Evolutionary conservation across 2,888 invertebrate genomes (phyloP), one percentile per base, ranked within the genome.

Genomic region (Melikaiella ostensackeni): DNA sequence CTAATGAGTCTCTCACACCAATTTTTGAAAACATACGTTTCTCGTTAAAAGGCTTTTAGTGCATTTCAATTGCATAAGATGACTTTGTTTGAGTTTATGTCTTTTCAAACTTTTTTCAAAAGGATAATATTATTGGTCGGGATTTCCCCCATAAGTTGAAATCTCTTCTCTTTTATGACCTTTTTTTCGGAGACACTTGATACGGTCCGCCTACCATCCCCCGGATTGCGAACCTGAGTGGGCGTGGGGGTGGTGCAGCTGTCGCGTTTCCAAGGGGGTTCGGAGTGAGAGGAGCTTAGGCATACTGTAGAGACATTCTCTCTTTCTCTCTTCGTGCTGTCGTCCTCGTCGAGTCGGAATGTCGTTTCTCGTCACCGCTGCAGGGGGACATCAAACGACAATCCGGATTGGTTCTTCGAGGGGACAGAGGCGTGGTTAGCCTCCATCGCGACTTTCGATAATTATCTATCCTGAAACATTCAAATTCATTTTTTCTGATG

Each of bases 381-480:
- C 79, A 75, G 78, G 80, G 81, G 75, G 81, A 82, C 79, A 80
- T 75, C 79, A 76, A 79, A 86, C 89, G 90, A 90, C 90, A 90
- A 82, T 84, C 77, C 70, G 77, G 88, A 90, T 91, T 91, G 91
- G 91, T 77, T 84, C 87, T 79, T 63, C 79, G 77, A 83, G 87
- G 88, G 87, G 91, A 90, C 91, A 91, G 83, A 87, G 91, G 91
- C 91, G 91, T 91, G 91, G 91, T 88, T 85, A 88, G 83, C 88
- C 90, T 88, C 91, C 91, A 90, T 91, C 84, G 88, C 87, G 85
- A 87, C 86, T 88, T 86, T 87, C 84, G 24, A 78, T 80, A 79
- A 82, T 80, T 80, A 79, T 24, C 55, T 35, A 13, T 13, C 70
- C 61, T 61, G 11, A 35, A 75, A 79, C 35, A 75, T 57, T 63